These are phyloP conservation scores for Fulmarus glacialis DNA, from an alignment of 2,113 vertebrate genomes.

Conservation along the genomic window DNA sequence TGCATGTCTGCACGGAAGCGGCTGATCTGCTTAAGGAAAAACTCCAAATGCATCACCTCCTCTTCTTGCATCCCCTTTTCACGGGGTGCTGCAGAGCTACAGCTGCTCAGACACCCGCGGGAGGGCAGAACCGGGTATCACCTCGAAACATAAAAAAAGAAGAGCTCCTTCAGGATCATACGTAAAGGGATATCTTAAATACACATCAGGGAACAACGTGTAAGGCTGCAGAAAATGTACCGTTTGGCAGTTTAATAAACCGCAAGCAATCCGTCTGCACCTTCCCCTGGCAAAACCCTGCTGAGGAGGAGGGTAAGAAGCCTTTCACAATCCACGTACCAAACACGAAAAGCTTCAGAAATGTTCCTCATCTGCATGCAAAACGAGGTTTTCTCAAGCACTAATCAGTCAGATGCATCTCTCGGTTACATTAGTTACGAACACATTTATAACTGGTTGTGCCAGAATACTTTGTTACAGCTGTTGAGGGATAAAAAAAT, in stretches of 20 bases:
- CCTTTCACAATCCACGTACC: neutral
- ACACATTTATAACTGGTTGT: neutral
- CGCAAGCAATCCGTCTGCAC: neutral
- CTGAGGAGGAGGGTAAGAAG: neutral
- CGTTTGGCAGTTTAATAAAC: neutral
- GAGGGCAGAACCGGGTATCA: neutral
- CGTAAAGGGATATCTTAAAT: neutral
- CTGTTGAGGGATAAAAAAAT: neutral
- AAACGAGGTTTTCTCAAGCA: neutral
- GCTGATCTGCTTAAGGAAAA: neutral
- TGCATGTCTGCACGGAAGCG: neutral
- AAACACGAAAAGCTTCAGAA: neutral
- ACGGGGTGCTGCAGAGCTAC: neutral
- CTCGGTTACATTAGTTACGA: neutral
- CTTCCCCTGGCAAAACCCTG: neutral
- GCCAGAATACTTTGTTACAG: neutral
- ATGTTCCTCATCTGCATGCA: neutral
- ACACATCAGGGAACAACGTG: neutral
- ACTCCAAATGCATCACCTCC: neutral
- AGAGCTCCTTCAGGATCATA: neutral
- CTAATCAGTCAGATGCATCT: neutral
- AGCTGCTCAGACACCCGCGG: neutral
- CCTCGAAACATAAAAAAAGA: too few species aligned
- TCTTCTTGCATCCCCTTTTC: neutral
- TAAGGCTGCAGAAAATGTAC: neutral